Conservation (phyloP, 2,797 vertebrate genomes). For the Denticeps clupeoides region DNA sequence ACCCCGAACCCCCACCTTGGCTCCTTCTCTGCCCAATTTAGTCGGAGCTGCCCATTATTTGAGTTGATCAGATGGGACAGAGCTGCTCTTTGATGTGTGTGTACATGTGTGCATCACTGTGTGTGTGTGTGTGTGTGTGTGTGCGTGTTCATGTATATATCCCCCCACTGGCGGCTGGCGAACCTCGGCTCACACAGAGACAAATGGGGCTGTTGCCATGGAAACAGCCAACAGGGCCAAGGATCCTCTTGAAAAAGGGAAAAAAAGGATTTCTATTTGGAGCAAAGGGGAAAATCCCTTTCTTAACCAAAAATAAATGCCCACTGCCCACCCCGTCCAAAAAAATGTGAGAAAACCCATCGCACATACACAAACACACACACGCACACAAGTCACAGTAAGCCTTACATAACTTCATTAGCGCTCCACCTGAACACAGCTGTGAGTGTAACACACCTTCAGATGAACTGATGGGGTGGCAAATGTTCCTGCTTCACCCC, state of each 20-base stretch:
- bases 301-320: no score
- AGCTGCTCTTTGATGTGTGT: slow-evolving; percentile 82
- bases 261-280: slow-evolving; percentile 85
- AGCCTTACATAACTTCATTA: no score
- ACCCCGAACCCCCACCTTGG: background rate
- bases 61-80: slow-evolving; percentile 85
- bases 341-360: no score
- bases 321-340: no score
- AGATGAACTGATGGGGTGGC: no score
- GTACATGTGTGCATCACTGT: slow-evolving; percentile 52
- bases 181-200: slow-evolving; percentile 71
- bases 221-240: slow-evolving; percentile 78
- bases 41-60: slow-evolving; percentile 86
- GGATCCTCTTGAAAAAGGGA: slow-evolving; percentile 81
- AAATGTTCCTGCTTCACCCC: no score
- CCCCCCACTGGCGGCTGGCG: slow-evolving; percentile 66
- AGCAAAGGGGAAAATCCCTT: slow-evolving; percentile 55
- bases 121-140: slow-evolving; percentile 20
- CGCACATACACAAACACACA: no score
- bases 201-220: slow-evolving; percentile 92
- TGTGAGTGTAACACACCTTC: no score
- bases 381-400: no score
- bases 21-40: slow-evolving; percentile 15
- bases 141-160: slow-evolving; percentile 27
- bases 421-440: no score